Evolutionary conservation across 1,140 invertebrate genomes (phyloP).

Genomic region (Solenopsis invicta): DNA sequence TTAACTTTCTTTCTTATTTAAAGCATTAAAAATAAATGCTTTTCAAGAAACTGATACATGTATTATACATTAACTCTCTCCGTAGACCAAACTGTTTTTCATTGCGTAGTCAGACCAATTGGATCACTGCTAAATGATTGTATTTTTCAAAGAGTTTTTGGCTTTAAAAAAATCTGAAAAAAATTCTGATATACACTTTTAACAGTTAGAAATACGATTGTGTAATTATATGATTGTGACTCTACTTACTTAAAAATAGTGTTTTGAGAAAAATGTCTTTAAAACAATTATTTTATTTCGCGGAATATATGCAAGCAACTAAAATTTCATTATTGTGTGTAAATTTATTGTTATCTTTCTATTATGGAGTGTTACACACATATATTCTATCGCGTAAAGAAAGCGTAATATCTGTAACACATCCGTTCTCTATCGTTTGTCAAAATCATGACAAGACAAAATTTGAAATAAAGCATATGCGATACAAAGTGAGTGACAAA

Average conservation of each 20-base stretch:
- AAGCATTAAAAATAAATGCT: neutral
- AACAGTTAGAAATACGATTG: too few species aligned
- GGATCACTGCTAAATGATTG: too few species aligned
- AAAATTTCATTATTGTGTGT: neutral
- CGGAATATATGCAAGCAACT: neutral
- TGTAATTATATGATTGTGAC: too few species aligned
- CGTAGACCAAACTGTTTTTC: too few species aligned
- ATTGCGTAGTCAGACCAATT: too few species aligned
- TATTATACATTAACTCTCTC: neutral
- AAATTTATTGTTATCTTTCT: conserved; percentile 1
- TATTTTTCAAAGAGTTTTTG: too few species aligned
- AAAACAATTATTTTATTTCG: neutral
- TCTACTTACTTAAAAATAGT: neutral
- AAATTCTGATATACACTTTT: too few species aligned
- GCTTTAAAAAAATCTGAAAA: too few species aligned
- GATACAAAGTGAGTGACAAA: neutral
- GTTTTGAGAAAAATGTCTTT: neutral
- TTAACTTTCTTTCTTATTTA: neutral
- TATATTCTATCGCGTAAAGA: neutral
- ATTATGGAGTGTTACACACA: neutral
- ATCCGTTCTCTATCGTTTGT: conserved; percentile 26
- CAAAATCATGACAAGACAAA: conserved; percentile 36
- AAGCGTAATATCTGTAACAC: neutral
- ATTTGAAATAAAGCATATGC: neutral
- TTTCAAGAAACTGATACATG: neutral